Percentiles rank a stretch among this genome's conserved stretches.
Conservation (phyloP, 2,888 invertebrate genomes). For the Miltochrista miniata region DNA sequence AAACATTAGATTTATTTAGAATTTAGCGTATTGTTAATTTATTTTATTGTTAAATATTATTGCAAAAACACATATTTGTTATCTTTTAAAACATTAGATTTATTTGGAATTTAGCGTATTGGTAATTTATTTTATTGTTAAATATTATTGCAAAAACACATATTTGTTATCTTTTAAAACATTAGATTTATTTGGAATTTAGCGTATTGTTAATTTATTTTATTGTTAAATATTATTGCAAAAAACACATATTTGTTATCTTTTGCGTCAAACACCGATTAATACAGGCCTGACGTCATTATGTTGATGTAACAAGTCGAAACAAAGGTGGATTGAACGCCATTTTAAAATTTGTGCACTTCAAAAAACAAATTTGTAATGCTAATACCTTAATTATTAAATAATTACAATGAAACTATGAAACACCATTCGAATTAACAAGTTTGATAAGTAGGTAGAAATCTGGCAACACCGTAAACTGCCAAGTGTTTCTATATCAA, state of each 20-base stretch:
- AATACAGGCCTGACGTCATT: conserved; percentile 5
- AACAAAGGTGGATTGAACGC: background rate
- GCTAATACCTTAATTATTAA: background rate
- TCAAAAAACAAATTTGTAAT: background rate
- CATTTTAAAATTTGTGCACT: background rate
- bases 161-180: too few species aligned
- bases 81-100: background rate
- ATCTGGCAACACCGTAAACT: background rate
- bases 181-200: conserved; percentile 3
- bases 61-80: too few species aligned
- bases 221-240: conserved; percentile 4
- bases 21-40: conserved; percentile 15
- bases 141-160: too few species aligned
- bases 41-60: too few species aligned
- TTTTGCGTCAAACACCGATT: conserved; percentile 4
- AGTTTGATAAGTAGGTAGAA: background rate
- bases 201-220: conserved; percentile 12
- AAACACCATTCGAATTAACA: background rate
- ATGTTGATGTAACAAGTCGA: conserved; percentile 1
- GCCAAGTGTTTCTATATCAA: conserved; percentile 5
- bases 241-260: conserved; percentile 6
- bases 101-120: conserved; percentile 10
- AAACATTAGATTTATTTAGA: background rate
- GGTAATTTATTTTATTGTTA: too few species aligned
- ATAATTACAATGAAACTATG: background rate